Conservation (phyloP, 2,113 vertebrate species). For the Chionis minor region DNA sequence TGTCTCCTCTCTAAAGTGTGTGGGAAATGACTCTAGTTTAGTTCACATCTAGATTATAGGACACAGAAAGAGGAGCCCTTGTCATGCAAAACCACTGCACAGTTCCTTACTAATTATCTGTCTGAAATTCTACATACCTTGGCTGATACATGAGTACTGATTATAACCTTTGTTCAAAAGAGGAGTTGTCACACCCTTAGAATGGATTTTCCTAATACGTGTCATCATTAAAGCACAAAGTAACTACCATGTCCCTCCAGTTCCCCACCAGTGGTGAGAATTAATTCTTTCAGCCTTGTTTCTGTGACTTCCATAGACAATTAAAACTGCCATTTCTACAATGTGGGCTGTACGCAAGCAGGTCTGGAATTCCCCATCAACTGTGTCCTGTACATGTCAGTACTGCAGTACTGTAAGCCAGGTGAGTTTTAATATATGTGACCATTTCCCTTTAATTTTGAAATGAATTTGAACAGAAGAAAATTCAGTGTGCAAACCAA, state of each 20-base stretch:
- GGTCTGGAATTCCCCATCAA: not conserved
- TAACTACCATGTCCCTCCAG: not conserved
- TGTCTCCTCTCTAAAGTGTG: not conserved
- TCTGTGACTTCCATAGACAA: not conserved
- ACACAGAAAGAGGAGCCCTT: not conserved
- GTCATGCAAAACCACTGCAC: not conserved
- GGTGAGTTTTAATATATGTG: not conserved
- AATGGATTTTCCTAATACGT: not conserved
- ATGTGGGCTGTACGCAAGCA: not conserved
- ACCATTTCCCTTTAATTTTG: not conserved
- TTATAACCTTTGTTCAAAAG: not conserved
- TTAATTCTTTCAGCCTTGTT: not conserved
- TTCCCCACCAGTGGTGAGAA: not conserved
- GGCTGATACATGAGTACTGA: not conserved
- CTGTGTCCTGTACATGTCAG: not conserved
- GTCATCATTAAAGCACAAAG: not conserved
- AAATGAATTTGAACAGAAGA: not conserved
- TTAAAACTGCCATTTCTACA: not conserved
- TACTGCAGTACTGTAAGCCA: not conserved
- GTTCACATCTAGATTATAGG: not conserved
- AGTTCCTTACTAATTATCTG: not conserved
- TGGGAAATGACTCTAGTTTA: not conserved
- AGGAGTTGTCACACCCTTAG: not conserved
- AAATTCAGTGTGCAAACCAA: not conserved
- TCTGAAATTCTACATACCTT: not conserved